A percentile compares a stretch with the other conserved stretches of the same genome.
phyloP scores from a whole-genome alignment of 1,140 invertebrate genomes.

The Drosophila suzukii region DNA sequence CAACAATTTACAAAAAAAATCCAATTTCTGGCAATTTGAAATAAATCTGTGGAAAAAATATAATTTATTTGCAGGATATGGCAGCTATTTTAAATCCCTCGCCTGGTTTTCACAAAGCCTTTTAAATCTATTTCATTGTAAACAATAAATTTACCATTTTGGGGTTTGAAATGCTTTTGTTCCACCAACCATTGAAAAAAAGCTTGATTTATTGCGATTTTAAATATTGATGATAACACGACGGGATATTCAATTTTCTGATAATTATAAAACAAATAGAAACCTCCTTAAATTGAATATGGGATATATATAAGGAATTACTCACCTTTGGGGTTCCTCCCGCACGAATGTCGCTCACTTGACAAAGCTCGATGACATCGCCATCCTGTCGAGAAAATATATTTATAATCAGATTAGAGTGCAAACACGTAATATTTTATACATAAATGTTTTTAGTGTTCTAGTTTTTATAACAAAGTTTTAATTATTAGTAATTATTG shows the following conservation, averaged over 20 bases:
- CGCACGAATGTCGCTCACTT: conserved; percentile 97
- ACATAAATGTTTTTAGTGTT: background rate
- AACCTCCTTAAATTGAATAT: background rate
- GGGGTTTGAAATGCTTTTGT: background rate
- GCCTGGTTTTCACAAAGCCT: background rate
- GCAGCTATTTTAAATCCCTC: background rate
- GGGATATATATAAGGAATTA: background rate
- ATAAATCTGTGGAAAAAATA: background rate
- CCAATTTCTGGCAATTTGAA: background rate
- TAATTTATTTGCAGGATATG: background rate
- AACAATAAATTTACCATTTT: background rate
- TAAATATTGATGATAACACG: background rate
- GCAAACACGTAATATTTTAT: background rate
- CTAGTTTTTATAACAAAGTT: too few relatives aligned
- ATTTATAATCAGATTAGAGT: background rate
- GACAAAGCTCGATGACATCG: conserved; percentile 97
- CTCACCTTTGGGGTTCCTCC: conserved; percentile 94
- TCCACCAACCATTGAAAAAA: background rate
- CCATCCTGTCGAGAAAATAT: conserved; percentile 89
- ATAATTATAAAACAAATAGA: background rate
- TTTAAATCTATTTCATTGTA: background rate
- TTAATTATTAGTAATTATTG: too few relatives aligned
- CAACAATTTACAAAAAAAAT: background rate
- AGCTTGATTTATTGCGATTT: background rate
- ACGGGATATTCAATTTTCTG: background rate